A percentile compares a stretch with the other conserved stretches of the same genome.
phyloP scores from a whole-genome alignment of 2,113 vertebrate species.

The Thermophis baileyi region DNA sequence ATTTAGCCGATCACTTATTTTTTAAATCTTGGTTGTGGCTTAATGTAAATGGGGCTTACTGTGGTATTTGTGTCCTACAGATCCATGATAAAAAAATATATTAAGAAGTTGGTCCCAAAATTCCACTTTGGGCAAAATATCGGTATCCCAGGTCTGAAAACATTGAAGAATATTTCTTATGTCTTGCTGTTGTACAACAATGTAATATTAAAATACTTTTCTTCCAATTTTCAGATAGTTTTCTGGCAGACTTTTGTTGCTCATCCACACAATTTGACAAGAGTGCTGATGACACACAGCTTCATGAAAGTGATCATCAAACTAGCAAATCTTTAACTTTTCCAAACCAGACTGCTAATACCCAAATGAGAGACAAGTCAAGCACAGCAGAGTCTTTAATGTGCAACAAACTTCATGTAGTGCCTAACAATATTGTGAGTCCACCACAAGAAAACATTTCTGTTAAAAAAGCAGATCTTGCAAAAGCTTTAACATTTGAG shows the following conservation, averaged over 20 bases:
- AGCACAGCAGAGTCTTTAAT: conserved; percentile 62
- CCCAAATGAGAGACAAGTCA: conserved; percentile 67
- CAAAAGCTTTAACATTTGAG: conserved; percentile 71
- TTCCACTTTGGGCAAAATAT: background rate
- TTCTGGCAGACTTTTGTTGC: conserved; percentile 95
- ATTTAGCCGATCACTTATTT: background rate
- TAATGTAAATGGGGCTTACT: background rate
- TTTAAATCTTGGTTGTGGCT: background rate
- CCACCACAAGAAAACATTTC: conserved; percentile 66
- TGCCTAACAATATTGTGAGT: conserved; percentile 77
- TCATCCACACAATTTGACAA: conserved; percentile 74
- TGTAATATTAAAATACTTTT: conserved; percentile 31
- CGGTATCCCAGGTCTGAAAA: background rate
- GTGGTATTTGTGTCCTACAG: background rate
- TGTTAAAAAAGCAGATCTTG: conserved; percentile 62
- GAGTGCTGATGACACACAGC: conserved; percentile 60
- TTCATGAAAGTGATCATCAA: conserved; percentile 60
- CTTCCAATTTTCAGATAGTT: conserved; percentile 78
- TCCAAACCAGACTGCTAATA: conserved; percentile 58
- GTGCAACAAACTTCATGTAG: conserved; percentile 69
- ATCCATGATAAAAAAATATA: background rate
- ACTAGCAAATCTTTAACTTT: conserved; percentile 58
- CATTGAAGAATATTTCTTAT: background rate
- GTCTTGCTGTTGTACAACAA: background rate
- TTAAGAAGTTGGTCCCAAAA: background rate